phyloP scores from a whole-genome alignment of 2,888 invertebrate species.

The Drosophila helvetica region DNA sequence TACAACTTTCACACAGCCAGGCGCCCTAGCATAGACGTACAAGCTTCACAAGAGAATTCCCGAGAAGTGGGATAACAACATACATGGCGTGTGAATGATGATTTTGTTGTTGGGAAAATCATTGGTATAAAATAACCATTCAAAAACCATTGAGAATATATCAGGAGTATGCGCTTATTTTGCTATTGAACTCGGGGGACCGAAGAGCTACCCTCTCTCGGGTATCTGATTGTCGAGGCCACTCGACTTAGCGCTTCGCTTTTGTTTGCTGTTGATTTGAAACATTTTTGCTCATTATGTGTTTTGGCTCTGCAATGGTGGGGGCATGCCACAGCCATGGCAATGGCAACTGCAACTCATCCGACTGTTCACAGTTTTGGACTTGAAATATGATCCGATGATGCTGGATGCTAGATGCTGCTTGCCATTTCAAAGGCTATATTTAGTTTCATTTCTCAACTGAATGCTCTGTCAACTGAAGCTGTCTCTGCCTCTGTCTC shows the following conservation, averaged over 20 bases:
- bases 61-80: too few species aligned
- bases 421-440: constrained; percentile 29
- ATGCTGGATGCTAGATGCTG: constrained; percentile 7
- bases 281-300: constrained; percentile 58
- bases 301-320: constrained; percentile 3
- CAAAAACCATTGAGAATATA: too few species aligned
- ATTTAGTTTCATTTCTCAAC: constrained; percentile 45
- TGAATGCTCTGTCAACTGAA: constrained; percentile 33
- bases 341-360: constrained; percentile 8
- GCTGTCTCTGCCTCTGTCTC: background rate
- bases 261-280: constrained; percentile 24
- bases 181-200: too few species aligned
- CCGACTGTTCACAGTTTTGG: constrained; percentile 27
- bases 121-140: too few species aligned
- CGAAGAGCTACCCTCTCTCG: too few species aligned
- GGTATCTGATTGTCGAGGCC: background rate
- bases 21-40: too few species aligned
- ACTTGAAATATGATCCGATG: constrained; percentile 54
- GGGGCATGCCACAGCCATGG: background rate
- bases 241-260: background rate
- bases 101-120: too few species aligned
- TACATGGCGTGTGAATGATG: too few species aligned
- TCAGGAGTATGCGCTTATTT: too few species aligned
- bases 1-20: too few species aligned
- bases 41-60: too few species aligned